A percentile compares a stretch with the other conserved stretches of the same genome.
These are phyloP conservation scores for Leptogaster cylindrica DNA, from an alignment of 2,888 invertebrate species.

Conservation along the genomic window DNA sequence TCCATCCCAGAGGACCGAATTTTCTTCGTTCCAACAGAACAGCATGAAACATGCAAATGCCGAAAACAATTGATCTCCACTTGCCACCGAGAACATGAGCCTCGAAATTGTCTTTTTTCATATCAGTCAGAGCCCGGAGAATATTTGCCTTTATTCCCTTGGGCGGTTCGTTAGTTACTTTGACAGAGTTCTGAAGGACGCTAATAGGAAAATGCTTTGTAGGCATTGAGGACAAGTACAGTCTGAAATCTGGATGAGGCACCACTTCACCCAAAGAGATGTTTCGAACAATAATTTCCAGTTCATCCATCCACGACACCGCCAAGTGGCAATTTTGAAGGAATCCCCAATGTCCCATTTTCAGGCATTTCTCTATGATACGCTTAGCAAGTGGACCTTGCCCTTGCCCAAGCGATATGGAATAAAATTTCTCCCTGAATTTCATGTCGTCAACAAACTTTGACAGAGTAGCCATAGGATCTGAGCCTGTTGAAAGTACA, in stretches of 20 bases:
- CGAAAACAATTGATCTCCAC: slow-evolving; percentile 80
- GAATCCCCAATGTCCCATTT: slow-evolving; percentile 86
- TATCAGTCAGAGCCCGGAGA: slow-evolving; percentile 79
- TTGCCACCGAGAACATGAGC: slow-evolving; percentile 71
- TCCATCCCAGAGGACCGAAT: slow-evolving; percentile 92
- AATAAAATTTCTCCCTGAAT: slow-evolving; percentile 71
- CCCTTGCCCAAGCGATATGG: slow-evolving; percentile 88
- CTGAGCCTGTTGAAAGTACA: slow-evolving; percentile 86
- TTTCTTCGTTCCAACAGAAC: slow-evolving; percentile 91
- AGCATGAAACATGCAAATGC: slow-evolving; percentile 91
- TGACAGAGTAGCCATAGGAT: slow-evolving; percentile 83
- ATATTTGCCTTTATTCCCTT: slow-evolving; percentile 90
- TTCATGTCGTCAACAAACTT: slow-evolving; percentile 81
- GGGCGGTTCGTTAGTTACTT: slow-evolving; percentile 94
- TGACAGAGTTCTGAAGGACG: slow-evolving; percentile 90
- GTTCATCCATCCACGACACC: slow-evolving; percentile 87
- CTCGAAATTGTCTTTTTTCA: slow-evolving; percentile 81
- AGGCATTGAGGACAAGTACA: slow-evolving; percentile 91
- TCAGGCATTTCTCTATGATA: slow-evolving; percentile 74
- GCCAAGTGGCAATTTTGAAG: slow-evolving; percentile 91
- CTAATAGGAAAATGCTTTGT: slow-evolving; percentile 85
- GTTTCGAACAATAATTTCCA: slow-evolving; percentile 80
- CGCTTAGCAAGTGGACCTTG: slow-evolving; percentile 89
- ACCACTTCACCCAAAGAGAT: slow-evolving; percentile 71
- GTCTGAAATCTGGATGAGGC: slow-evolving; percentile 75